A percentile compares a stretch with the other conserved stretches of the same genome.
These are phyloP conservation scores for Elaeidobius kamerunicus DNA, from an alignment of 2,888 invertebrate species.

Conservation along the genomic window DNA sequence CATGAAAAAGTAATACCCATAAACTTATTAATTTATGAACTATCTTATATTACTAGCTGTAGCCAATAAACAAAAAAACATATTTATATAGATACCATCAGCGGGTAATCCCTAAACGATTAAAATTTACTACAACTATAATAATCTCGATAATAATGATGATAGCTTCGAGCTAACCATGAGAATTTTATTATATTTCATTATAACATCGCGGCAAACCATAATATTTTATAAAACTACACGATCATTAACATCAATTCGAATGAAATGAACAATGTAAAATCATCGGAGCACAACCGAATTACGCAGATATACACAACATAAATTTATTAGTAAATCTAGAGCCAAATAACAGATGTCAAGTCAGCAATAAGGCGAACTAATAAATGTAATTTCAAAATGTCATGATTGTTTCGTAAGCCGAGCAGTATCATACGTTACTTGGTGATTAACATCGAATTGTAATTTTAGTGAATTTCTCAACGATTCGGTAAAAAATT, in stretches of 20 bases:
- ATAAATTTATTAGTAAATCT: slow-evolving; percentile 12
- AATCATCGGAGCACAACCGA: slow-evolving; percentile 11
- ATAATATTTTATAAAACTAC: slow-evolving; percentile 16
- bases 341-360: slow-evolving; percentile 15
- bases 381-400: slow-evolving; percentile 14
- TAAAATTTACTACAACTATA: slow-evolving; percentile 8
- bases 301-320: slow-evolving; percentile 11
- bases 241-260: slow-evolving; percentile 18
- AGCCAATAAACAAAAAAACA: not conserved
- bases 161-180: slow-evolving; percentile 8
- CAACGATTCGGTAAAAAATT: slow-evolving; percentile 1
- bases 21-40: too few relatives aligned
- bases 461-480: slow-evolving; percentile 9
- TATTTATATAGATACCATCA: not conserved
- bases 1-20: too few relatives aligned
- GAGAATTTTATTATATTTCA: slow-evolving; percentile 16
- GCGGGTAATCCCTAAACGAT: slow-evolving; percentile 10
- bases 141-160: slow-evolving; percentile 11
- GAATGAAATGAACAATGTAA: slow-evolving; percentile 18
- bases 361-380: slow-evolving; percentile 1
- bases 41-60: too few relatives aligned
- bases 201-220: slow-evolving; percentile 3
- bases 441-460: slow-evolving; percentile 10
- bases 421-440: not conserved
- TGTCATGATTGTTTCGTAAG: slow-evolving; percentile 15